Evolutionary conservation across 2,113 vertebrate species (phyloP).

Genomic region (Sorex fumeus): DNA sequence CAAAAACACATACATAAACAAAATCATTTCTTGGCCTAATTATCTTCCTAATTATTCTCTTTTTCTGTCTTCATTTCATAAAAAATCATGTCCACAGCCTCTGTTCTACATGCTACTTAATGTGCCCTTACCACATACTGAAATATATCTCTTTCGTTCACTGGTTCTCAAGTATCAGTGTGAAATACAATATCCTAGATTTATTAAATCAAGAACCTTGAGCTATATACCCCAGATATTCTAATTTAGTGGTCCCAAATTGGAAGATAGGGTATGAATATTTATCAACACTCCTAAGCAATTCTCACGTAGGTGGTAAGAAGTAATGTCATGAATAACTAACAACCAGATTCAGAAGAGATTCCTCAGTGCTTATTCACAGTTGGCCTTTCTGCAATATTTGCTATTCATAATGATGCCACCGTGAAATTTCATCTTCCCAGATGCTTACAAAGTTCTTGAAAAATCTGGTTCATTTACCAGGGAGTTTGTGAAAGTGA

Average conservation of each 20-base stretch:
- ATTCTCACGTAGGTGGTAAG: constrained; percentile 29
- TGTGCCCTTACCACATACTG: neutral
- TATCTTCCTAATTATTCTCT: neutral
- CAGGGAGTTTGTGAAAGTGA: neutral
- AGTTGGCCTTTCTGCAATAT: constrained; percentile 46
- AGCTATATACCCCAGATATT: neutral
- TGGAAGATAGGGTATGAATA: constrained; percentile 61
- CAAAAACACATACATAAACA: neutral
- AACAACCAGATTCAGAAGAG: neutral
- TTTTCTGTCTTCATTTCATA: constrained; percentile 4
- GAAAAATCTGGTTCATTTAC: neutral
- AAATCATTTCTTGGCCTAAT: neutral
- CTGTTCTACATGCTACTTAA: neutral
- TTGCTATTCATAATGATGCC: neutral
- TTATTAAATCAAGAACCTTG: neutral
- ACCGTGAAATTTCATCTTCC: constrained; percentile 19
- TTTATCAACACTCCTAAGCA: constrained; percentile 47
- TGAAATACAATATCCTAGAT: constrained; percentile 38
- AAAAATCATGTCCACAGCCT: neutral
- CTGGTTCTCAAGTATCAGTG: neutral
- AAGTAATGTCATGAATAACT: constrained; percentile 45
- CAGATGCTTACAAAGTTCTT: neutral
- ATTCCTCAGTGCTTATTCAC: neutral
- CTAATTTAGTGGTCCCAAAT: constrained; percentile 22
- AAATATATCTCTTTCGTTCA: constrained; percentile 38